These are phyloP conservation scores for Ips nitidus DNA, from an alignment of 1,140 invertebrate genomes.

Conservation along the genomic window DNA sequence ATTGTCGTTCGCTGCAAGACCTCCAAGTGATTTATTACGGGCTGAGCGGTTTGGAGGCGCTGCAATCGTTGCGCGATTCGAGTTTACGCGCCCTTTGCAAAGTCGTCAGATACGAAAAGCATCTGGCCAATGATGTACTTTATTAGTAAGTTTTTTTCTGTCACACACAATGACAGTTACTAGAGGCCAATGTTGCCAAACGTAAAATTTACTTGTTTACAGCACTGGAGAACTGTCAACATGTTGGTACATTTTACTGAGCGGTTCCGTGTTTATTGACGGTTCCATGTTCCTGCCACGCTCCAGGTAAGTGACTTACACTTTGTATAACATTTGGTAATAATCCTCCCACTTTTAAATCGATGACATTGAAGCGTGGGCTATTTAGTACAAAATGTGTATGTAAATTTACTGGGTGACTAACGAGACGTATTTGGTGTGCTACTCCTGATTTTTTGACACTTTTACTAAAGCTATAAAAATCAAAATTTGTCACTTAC, in stretches of 20 bases:
- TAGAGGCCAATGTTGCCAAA: constrained; percentile 2
- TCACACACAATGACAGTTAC: constrained; percentile 1
- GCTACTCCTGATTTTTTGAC: too few relatives aligned
- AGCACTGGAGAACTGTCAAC: constrained; percentile 78
- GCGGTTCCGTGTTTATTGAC: constrained; percentile 87
- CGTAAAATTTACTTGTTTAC: constrained; percentile 42
- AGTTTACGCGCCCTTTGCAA: constrained; percentile 69
- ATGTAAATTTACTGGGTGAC: too few relatives aligned
- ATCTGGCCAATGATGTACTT: constrained; percentile 77
- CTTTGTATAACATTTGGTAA: neutral
- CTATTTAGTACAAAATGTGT: neutral
- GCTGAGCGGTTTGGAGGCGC: constrained; percentile 71
- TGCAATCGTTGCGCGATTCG: constrained; percentile 70
- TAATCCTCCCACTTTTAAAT: neutral
- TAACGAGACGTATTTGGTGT: too few relatives aligned
- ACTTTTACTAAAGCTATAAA: too few relatives aligned
- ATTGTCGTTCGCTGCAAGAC: constrained; percentile 68
- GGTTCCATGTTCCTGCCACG: constrained; percentile 83
- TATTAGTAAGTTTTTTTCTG: constrained; percentile 70
- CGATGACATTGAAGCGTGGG: neutral
- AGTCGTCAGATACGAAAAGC: constrained; percentile 71
- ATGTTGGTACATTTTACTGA: constrained; percentile 83
- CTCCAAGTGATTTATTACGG: constrained; percentile 76
- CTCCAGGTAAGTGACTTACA: constrained; percentile 67
- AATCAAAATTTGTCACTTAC: too few relatives aligned